phyloP scores from a whole-genome alignment of 2,113 vertebrate genomes.

The Thinocorus orbignyianus region DNA sequence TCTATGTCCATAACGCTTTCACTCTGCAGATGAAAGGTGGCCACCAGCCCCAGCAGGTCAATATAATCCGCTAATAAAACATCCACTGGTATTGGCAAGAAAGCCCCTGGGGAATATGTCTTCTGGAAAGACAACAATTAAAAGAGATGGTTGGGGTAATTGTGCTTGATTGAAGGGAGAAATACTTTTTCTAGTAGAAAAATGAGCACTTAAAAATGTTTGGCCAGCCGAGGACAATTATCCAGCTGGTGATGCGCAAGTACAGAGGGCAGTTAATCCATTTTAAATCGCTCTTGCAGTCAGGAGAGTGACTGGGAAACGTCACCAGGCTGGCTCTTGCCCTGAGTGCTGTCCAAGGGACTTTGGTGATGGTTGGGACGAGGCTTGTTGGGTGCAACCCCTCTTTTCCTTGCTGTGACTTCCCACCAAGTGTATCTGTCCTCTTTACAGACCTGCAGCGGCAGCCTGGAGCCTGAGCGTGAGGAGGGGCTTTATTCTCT shows the following conservation, averaged over 20 bases:
- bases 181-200: slow-evolving; percentile 44
- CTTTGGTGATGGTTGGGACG: rapidly evolving
- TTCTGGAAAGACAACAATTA: slow-evolving; percentile 27
- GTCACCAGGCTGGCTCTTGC: neutral
- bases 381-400: neutral
- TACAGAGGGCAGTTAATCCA: neutral
- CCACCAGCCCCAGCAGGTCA: neutral
- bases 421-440: neutral
- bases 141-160: neutral
- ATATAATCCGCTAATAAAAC: neutral
- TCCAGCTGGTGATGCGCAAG: neutral
- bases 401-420: neutral
- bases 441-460: neutral
- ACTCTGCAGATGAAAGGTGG: neutral
- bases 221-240: neutral
- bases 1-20: neutral
- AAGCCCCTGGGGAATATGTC: neutral
- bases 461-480: neutral
- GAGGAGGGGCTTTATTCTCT: neutral
- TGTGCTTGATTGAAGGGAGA: slow-evolving; percentile 4
- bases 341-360: neutral
- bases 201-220: slow-evolving; percentile 46
- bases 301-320: neutral
- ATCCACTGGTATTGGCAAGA: neutral
- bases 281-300: neutral